A percentile compares a stretch with the other conserved stretches of the same genome.
Conservation (phyloP, 2,797 vertebrate genomes). For the Mico argentatus region DNA sequence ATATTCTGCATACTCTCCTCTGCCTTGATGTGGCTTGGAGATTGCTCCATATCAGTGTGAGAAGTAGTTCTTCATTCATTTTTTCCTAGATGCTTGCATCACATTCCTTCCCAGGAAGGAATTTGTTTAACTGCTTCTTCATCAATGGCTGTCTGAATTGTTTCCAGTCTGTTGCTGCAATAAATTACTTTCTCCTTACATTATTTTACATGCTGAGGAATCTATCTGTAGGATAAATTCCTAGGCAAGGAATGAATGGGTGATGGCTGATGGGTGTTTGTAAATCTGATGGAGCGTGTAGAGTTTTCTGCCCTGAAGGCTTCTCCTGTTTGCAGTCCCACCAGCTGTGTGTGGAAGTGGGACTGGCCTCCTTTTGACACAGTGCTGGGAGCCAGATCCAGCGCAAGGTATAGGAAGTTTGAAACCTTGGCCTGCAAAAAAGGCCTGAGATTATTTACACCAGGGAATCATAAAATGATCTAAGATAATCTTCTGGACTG, state of each 20-base stretch:
- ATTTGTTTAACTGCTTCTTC: not conserved
- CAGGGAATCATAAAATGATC: not conserved
- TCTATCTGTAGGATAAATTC: not conserved
- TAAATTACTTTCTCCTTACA: not conserved
- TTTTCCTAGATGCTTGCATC: not conserved
- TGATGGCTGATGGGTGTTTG: not conserved
- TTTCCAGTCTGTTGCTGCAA: not conserved
- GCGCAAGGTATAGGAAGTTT: not conserved
- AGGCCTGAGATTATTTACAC: not conserved
- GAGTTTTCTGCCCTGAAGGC: not conserved
- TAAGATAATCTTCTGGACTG: not conserved
- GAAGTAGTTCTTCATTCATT: not conserved
- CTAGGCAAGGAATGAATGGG: not conserved
- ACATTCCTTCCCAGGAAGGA: not conserved
- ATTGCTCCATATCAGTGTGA: too few species aligned
- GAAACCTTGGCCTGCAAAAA: not conserved
- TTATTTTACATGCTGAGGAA: not conserved
- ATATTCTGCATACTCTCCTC: rapidly evolving
- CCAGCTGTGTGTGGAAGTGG: not conserved
- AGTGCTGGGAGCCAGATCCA: not conserved
- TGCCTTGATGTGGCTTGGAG: not conserved
- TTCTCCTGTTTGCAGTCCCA: not conserved
- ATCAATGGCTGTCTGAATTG: not conserved
- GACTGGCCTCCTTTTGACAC: not conserved
- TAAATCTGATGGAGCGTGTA: not conserved